Conservation (phyloP, 1,140 invertebrate species). For the Chironomus striatipennis region DNA sequence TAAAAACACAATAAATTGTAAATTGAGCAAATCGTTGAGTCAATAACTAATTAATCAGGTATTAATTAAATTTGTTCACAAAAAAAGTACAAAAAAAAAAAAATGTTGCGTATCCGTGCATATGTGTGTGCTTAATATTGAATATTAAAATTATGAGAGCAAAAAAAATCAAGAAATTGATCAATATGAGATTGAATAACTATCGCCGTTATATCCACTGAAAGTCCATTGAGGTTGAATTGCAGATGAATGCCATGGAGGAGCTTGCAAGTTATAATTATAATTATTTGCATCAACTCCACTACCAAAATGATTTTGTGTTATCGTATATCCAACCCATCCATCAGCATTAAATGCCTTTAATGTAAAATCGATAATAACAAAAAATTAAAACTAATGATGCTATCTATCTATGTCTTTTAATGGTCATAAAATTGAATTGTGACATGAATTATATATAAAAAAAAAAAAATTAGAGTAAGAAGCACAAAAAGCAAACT, state of each 20-base stretch:
- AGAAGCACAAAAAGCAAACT: too few relatives aligned
- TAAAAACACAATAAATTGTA: too few relatives aligned
- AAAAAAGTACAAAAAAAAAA: too few relatives aligned
- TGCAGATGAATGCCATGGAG: conserved; percentile 13
- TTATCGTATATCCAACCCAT: conserved; percentile 5
- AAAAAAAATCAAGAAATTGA: background rate
- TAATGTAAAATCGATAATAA: background rate
- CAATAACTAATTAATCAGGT: too few relatives aligned
- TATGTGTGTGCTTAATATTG: too few relatives aligned
- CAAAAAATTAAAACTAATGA: background rate
- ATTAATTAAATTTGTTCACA: too few relatives aligned
- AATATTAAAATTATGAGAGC: too few relatives aligned
- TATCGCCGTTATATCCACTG: background rate
- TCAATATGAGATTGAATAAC: conserved; percentile 14
- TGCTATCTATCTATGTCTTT: background rate
- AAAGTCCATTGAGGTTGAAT: conserved; percentile 19
- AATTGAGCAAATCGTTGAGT: too few relatives aligned
- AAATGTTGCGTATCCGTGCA: too few relatives aligned
- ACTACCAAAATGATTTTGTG: conserved; percentile 20
- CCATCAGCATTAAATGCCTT: conserved; percentile 22
- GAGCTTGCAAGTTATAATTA: background rate
- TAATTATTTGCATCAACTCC: background rate
- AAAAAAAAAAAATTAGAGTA: too few relatives aligned
- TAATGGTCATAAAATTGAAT: background rate
- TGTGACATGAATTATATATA: too few relatives aligned